These are phyloP conservation scores for Pristionchus maxplancki DNA, from an alignment of 2,888 invertebrate genomes.

Conservation along the genomic window DNA sequence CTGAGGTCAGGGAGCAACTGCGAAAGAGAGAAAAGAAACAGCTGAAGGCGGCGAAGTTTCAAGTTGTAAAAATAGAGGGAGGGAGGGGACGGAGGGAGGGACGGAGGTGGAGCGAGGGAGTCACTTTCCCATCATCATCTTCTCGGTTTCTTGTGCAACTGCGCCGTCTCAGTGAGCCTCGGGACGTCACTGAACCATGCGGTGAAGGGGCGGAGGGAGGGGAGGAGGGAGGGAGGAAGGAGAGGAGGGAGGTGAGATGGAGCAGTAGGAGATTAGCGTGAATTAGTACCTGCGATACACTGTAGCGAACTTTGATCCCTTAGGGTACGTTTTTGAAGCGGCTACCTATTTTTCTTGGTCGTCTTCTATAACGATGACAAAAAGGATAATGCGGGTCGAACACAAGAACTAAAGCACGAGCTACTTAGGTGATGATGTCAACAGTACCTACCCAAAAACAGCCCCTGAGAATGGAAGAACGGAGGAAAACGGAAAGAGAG, in stretches of 20 bases:
- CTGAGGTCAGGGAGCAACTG: constrained; percentile 38
- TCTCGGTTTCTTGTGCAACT: constrained; percentile 10
- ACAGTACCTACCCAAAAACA: not conserved
- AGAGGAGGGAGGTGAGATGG: not conserved
- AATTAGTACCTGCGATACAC: not conserved
- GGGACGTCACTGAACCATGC: constrained; percentile 40
- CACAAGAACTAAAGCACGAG: too few species aligned
- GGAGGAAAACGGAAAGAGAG: too few species aligned
- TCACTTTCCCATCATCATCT: constrained; percentile 44
- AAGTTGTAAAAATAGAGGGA: constrained; percentile 13
- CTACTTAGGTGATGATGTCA: not conserved
- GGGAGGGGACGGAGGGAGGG: not conserved
- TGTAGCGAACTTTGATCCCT: not conserved
- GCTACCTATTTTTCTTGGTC: too few species aligned
- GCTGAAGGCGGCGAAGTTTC: constrained; percentile 26
- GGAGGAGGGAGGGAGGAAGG: not conserved
- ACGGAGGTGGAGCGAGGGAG: not conserved
- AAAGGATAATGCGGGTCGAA: too few species aligned
- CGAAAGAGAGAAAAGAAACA: constrained; percentile 40
- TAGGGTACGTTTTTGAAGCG: not conserved
- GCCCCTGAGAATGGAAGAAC: too few species aligned
- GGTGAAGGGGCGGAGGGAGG: not conserved
- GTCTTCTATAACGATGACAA: too few species aligned
- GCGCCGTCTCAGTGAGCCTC: not conserved
- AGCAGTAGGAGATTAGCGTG: not conserved